Base-by-base conservation (phyloP, 2,797 vertebrate genomes). In the Dendrocincla fuliginosa region DNA sequence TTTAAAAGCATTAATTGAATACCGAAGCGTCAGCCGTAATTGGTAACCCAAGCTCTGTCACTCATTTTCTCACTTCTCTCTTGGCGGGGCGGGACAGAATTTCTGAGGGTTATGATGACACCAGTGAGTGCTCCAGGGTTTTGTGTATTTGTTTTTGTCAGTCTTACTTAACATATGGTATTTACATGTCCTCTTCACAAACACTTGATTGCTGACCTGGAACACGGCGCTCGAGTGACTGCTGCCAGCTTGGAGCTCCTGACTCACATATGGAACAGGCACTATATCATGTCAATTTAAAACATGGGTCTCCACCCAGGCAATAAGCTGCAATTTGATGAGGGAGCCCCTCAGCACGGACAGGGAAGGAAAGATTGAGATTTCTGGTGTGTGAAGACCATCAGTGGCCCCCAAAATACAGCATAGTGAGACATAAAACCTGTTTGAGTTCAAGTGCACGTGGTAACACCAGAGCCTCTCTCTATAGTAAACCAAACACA, bases 11-110 rank as follows among this genome's bases (percentile, higher is more conserved):
- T 47, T 95, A 80, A 71, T 80, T 93, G 86, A 93, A 83, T 30
- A 4, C 37, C 11, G 47, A 41, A 74, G 28, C 19, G 28, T 57
- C 56, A 70, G 83, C 83, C 7, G 5, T 89, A 87, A 94, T 61
- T 89, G 88, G 74, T 57, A 69, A 44, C 64, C 80, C 64, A 41
- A 78, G 80, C 80, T 78, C 77, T 83, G 90, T 80, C 91, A 91
- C 68, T 97, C 94, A 80, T 94, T 94, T 95, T 95, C 94, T 95
- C 96, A 95, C 95, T 85, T 95, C 87, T 55, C 80, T 87, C 93
- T 89, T 50, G 13, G 57, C 87, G 0, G 3, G 88, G 88, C 10
- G 12, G 77, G 70, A 83, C 89, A 57, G 91, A 70, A 93, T 96
- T 92, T 94, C 94, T 84, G 94, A 77, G 94, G 78, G 81, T 82